Percentiles rank a stretch among this genome's conserved stretches.
Evolutionary conservation across 2,888 invertebrate genomes (phyloP).

Genomic region (Glyphotaelius pellucidus): DNA sequence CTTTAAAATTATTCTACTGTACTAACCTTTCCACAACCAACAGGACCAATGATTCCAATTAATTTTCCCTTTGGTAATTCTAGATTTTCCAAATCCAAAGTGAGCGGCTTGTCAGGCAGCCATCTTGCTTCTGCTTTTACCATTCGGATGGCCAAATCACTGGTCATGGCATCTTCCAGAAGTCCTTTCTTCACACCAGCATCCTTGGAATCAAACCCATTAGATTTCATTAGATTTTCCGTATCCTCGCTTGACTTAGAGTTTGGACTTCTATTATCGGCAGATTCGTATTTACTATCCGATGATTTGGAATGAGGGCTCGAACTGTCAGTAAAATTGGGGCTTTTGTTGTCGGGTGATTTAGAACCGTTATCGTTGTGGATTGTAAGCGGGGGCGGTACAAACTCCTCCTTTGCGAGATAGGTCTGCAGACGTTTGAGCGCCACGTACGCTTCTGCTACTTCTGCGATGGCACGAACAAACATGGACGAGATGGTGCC

Average conservation of each 20-base stretch:
- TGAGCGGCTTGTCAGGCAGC: constrained; percentile 75
- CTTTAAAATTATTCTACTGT: neutral
- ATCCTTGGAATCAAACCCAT: neutral
- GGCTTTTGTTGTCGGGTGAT: neutral
- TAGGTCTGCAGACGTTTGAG: constrained; percentile 73
- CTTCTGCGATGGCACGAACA: constrained; percentile 77
- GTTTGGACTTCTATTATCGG: neutral
- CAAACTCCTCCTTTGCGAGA: constrained; percentile 68
- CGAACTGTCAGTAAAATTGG: neutral
- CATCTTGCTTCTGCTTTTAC: constrained; percentile 73
- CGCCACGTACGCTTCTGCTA: constrained; percentile 77
- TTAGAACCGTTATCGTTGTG: neutral
- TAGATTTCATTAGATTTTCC: neutral
- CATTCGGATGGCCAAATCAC: constrained; percentile 59
- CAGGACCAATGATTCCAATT: constrained; percentile 85
- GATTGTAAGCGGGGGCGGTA: neutral
- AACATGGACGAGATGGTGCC: constrained; percentile 70
- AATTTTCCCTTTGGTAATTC: constrained; percentile 77
- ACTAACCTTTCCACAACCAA: constrained; percentile 84
- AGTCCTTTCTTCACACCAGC: neutral
- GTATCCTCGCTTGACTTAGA: neutral
- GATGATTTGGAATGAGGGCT: neutral
- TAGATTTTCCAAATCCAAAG: constrained; percentile 77
- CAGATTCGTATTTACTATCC: neutral
- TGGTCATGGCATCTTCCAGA: neutral